Base-by-base conservation (phyloP, 2,888 invertebrate species). In the Apamea anceps region DNA sequence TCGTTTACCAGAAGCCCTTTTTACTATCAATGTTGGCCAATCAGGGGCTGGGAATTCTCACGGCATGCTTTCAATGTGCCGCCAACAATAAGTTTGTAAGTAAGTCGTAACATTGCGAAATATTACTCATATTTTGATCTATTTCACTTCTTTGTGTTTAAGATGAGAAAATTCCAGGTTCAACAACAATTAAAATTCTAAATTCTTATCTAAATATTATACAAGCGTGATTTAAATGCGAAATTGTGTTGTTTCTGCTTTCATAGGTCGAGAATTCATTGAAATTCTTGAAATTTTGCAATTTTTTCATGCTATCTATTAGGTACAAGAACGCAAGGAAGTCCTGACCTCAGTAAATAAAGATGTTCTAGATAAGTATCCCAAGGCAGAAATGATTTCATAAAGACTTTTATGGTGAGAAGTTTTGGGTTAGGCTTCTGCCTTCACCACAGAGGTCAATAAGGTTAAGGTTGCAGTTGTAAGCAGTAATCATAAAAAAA, bases 1-100 rank as follows among this genome's bases (percentile, higher is more conserved):
- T 83, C 71, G 86, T 83, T 85, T 85, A 72, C 75, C 62, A 79
- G 81, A 62, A 89, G 79, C 88, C 90, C 90, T 86, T 88, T 88
- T 89, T 88, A 74, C 80, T 80, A 80, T 68, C 78, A 75, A 54
- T 75, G 80, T 88, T 88, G 63, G 82, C 81, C 83, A 88, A 88
- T 85, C 78, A 79, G 72, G 63, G 71, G 75, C 81, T 86, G 90
- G 77, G 87, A 88, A 80, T 88, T 88, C 88, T 82, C 88, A 88
- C 88, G 88, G 73, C 80, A 88, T 81, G 81, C 84, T 88, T 88
- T 86, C 84, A 81, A 80, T 75, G 77, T 78, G 32, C 66, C n/a
- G 32, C 75, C 72, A 77, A 88, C 89, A 89, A 89, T 89, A 81
- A 80, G 57, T 63, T 71, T 54, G 71, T 74, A 77, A 67, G 67